Evolutionary conservation across 2,113 vertebrate genomes (phyloP).

Genomic region (Plestiodon gilberti): DNA sequence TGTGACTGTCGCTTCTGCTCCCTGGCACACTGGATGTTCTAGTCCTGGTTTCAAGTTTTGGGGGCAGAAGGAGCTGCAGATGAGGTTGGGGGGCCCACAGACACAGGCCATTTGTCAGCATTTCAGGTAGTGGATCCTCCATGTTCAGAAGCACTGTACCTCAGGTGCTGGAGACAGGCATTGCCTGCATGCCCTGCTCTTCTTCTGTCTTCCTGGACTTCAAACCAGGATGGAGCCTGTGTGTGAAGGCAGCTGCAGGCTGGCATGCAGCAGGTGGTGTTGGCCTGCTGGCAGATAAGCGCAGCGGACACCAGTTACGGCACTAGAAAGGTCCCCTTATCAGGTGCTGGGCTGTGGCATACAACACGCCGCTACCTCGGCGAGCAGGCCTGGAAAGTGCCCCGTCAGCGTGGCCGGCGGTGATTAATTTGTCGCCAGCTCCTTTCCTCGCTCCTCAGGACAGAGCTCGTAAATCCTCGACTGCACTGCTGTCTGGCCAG

Average conservation of each 20-base stretch:
- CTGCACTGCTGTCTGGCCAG: neutral
- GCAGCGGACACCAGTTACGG: neutral
- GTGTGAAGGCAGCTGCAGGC: neutral
- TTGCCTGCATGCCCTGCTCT: too few relatives aligned
- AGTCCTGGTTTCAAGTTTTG: too few relatives aligned
- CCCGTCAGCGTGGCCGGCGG: neutral
- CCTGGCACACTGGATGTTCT: too few relatives aligned
- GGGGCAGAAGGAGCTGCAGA: too few relatives aligned
- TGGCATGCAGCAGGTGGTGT: neutral
- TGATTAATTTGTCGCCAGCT: neutral
- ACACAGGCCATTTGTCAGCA: too few relatives aligned
- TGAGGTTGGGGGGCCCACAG: too few relatives aligned
- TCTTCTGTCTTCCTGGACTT: too few relatives aligned
- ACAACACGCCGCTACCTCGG: neutral
- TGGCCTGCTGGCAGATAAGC: neutral
- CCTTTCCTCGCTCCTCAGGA: neutral
- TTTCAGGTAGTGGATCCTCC: neutral
- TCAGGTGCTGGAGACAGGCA: neutral
- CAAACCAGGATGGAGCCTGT: too few relatives aligned
- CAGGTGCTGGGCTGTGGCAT: neutral
- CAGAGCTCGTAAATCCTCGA: constrained; percentile 10
- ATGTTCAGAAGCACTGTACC: neutral
- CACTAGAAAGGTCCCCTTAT: neutral
- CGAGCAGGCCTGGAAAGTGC: neutral
- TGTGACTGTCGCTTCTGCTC: too few relatives aligned